Conservation (phyloP, 2,888 invertebrate genomes). For the Vandiemenella viatica region DNA sequence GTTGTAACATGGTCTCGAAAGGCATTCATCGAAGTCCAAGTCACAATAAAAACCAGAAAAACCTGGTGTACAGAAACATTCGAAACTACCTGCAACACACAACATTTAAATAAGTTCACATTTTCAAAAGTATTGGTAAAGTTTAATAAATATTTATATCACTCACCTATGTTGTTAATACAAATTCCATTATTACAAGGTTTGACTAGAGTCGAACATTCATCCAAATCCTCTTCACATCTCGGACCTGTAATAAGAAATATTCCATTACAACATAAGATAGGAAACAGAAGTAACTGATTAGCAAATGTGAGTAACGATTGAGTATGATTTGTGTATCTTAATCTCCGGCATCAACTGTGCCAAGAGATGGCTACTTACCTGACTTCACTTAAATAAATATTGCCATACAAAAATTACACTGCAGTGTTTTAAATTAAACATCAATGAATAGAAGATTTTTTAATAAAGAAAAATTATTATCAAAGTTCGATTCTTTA, state of each 20-base stretch:
- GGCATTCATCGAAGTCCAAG: constrained; percentile 74
- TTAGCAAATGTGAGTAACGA: too few relatives aligned
- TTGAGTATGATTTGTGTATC: too few relatives aligned
- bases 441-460: too few relatives aligned
- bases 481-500: too few relatives aligned
- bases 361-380: too few relatives aligned
- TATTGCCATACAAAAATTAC: too few relatives aligned
- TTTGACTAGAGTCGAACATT: constrained; percentile 43
- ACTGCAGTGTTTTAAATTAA: too few relatives aligned
- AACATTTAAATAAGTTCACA: too few relatives aligned
- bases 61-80: constrained; percentile 78
- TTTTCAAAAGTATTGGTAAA: not conserved
- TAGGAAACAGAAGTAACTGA: not conserved
- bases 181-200: constrained; percentile 69
- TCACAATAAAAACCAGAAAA: constrained; percentile 74
- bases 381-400: too few relatives aligned
- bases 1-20: constrained; percentile 70
- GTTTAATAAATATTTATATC: not conserved
- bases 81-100: constrained; percentile 40
- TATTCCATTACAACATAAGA: not conserved
- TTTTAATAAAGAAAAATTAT: too few relatives aligned
- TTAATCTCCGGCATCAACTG: too few relatives aligned
- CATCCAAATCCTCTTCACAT: constrained; percentile 55
- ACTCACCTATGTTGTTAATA: constrained; percentile 49
- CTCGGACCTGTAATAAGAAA: constrained; percentile 26